These are phyloP conservation scores for Cyphomyrmex costatus DNA, from an alignment of 1,140 invertebrate species.

Conservation along the genomic window DNA sequence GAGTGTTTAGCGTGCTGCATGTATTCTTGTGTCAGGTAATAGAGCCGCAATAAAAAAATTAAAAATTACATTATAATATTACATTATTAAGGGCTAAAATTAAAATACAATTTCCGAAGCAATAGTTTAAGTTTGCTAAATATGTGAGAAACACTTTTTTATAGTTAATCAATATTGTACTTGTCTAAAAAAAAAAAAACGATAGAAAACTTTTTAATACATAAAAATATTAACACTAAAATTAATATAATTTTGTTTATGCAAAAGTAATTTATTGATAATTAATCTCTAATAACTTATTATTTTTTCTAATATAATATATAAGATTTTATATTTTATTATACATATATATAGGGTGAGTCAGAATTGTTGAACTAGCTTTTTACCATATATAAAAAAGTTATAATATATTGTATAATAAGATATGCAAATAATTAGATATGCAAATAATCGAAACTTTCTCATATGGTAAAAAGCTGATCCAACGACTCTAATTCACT, in stretches of 20 bases:
- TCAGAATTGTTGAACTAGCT: no score
- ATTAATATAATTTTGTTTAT: neutral
- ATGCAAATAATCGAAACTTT: no score
- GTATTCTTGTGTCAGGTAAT: neutral
- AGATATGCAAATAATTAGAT: no score
- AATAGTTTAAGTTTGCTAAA: neutral
- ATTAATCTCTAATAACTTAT: neutral
- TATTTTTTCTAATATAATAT: neutral
- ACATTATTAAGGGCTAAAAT: constrained; percentile 7
- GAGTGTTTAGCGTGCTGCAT: constrained; percentile 35
- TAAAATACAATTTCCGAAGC: neutral
- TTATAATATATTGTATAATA: no score
- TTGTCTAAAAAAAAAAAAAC: no score
- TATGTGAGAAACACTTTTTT: neutral
- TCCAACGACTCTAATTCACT: no score
- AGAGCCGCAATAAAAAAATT: neutral
- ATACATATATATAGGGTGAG: no score
- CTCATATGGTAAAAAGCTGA: no score
- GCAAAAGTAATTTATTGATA: neutral
- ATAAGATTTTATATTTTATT: neutral
- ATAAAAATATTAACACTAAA: neutral
- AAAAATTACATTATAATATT: neutral
- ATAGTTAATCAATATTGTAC: neutral
- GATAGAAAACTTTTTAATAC: no score
- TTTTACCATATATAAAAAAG: no score